A percentile compares a stretch with the other conserved stretches of the same genome.
phyloP scores from a whole-genome alignment of 2,888 invertebrate species.

The Diaphora mendica region DNA sequence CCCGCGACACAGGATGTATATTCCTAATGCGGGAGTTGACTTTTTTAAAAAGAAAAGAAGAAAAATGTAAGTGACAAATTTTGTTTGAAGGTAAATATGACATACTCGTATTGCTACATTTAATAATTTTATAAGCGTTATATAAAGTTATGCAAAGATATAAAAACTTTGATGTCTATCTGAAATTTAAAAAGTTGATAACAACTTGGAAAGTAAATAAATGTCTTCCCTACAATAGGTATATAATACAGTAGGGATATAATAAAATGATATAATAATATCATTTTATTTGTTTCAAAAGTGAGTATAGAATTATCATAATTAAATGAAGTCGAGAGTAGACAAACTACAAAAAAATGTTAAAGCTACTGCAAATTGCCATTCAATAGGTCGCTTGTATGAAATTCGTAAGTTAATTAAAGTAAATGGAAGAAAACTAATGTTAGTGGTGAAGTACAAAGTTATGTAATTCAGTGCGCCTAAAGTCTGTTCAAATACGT shows the following conservation, averaged over 20 bases:
- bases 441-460: conserved; percentile 12
- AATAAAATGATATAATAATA: no score
- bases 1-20: no score
- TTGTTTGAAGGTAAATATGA: background rate
- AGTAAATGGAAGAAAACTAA: conserved; percentile 6
- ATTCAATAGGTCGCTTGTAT: background rate
- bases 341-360: background rate
- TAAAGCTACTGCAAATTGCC: background rate
- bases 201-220: background rate
- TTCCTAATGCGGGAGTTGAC: no score
- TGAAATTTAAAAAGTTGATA: background rate
- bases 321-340: background rate
- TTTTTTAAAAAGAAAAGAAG: no score
- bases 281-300: background rate
- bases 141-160: background rate
- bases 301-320: background rate
- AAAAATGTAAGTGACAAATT: background rate
- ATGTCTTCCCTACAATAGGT: no score
- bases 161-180: background rate
- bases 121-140: background rate
- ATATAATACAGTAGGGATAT: no score
- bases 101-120: no score
- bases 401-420: conserved; percentile 8
- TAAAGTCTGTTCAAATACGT: conserved; percentile 12
- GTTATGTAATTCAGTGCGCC: background rate